Evolutionary conservation across 2,888 invertebrate genomes (phyloP), one percentile per base, ranked within the genome.

Genomic region (Helicoverpa assulta): DNA sequence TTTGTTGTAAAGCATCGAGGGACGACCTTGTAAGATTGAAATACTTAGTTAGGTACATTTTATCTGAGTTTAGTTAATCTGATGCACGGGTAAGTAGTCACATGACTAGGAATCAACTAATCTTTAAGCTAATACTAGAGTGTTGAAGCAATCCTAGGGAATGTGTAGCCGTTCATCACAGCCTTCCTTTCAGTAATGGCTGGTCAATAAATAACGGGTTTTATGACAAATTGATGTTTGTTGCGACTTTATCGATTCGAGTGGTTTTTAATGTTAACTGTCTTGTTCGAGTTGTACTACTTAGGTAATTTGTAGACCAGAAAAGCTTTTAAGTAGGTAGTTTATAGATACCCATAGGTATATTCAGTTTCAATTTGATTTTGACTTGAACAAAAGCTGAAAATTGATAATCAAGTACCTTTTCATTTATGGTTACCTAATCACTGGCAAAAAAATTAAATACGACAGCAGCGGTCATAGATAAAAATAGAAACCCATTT

Each of bases 91-190:
- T 29, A 26, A 19, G 6, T 62, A 43, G 16, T 19, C 12, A 21
- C 33, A 60, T 43, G 18, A 43, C 52, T 52, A 18, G 18, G 43
- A n/a, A 26, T 52, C 50, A 47, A 26, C 18, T 21, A 47, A 58
- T 56, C 5, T 62, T 74, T 10, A 52, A 10, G 12, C 7, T 40
- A 59, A 19, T 55, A 62, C 5, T 12, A 12, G 43, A 58, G 10
- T 43, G 40, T 56, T 75, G 51, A 59, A 50, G 52, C 59, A 74
- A 74, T 64, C 26, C 7, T 51, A 21, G 7, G 59, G 52, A 69
- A 59, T 57, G 14, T 29, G 16, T 37, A 29, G 43, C 56, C 26
- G 40, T 60, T 56, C 33, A 75, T 68, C n/a, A 64, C 10, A 56
- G 33, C 26, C 51, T 55, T 58, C 18, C 29, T 60, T 47, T 43